Evolutionary conservation across 2,113 vertebrate genomes (phyloP), one percentile per base, ranked within the genome.

Genomic region (Callorhinus ursinus): DNA sequence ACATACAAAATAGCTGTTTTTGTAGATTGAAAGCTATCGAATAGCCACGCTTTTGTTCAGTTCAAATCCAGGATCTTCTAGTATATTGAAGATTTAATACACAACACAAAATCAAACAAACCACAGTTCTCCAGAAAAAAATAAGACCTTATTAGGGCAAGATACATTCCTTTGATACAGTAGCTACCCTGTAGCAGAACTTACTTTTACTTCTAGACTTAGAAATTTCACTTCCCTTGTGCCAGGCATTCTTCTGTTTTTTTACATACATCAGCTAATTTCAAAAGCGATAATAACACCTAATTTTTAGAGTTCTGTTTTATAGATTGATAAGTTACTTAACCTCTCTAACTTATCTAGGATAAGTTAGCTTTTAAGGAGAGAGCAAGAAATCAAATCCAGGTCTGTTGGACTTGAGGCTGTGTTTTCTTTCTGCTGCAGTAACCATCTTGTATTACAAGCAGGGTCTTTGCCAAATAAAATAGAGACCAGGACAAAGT

Each of bases 291-390:
- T 84, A 53, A 36, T 7, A 46, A 57, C 42, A 81, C 69, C 55
- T 98, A n/a, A 51, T 46, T 95, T 95, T 93, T 81, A 46, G 85
- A 85, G 19, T 88, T 95, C 19, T 88, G 59, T 69, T 95, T 72
- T 72, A 53, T 63, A 80, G 53, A 28, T 49, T 31, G 57, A 21
- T 83, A 36, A 46, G 46, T 46, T 9, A 46, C 46, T 46, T 46
- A 46, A 46, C 46, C 46, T 46, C 46, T 46, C 46, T 46, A 46
- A 49, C 21, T 39, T 88, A 61, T 4, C 79, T 59, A 49, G 69
- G 6, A 5, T 46, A 87, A n/a, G 19, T 42, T 72, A 77, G 36
- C 57, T 85, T 96, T 95, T 46, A 96, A 65, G 71, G 84, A 71
- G 39, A 93, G 69, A 79, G 24, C 15, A 85, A 72, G 51, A 92